Evolutionary conservation across 2,797 vertebrate genomes (phyloP).

Genomic region (Morelia viridis): DNA sequence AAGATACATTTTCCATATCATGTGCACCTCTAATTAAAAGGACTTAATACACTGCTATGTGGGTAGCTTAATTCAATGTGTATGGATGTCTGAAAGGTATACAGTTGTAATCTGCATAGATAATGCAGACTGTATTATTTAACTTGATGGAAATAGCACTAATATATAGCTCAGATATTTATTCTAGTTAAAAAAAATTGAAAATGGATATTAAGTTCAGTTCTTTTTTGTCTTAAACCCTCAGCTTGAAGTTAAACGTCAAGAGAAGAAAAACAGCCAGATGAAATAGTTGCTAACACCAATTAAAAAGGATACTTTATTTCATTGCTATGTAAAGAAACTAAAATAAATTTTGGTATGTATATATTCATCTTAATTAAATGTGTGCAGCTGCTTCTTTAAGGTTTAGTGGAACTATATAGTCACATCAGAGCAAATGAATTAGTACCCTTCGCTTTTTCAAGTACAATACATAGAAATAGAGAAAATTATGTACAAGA

Average conservation of each 20-base stretch:
- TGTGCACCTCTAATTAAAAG: not conserved
- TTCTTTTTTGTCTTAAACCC: slow-evolving; percentile 4
- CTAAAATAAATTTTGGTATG: slow-evolving; percentile 66
- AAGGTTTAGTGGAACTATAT: slow-evolving; percentile 50
- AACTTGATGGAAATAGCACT: not conserved
- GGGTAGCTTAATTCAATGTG: not conserved
- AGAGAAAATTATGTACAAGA: slow-evolving; percentile 57
- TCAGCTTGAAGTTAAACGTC: slow-evolving; percentile 82
- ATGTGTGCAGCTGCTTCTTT: slow-evolving; percentile 63
- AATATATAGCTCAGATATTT: not conserved
- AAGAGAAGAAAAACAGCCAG: slow-evolving; percentile 60
- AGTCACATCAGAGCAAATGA: slow-evolving; percentile 44
- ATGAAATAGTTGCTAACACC: slow-evolving; percentile 44
- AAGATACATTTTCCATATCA: not conserved
- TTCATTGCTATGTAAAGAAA: slow-evolving; percentile 57
- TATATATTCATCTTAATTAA: slow-evolving; percentile 66
- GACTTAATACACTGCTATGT: not conserved
- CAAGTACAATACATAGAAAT: slow-evolving; percentile 45
- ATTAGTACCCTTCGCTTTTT: slow-evolving; percentile 39
- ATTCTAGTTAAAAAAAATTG: not conserved
- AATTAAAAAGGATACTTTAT: slow-evolving; percentile 61
- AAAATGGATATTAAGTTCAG: not conserved
- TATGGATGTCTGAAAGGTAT: not conserved
- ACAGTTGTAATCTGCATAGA: not conserved
- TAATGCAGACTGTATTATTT: not conserved